These are phyloP conservation scores for Rhaphigaster nebulosa DNA, from an alignment of 2,888 invertebrate genomes.

Conservation along the genomic window DNA sequence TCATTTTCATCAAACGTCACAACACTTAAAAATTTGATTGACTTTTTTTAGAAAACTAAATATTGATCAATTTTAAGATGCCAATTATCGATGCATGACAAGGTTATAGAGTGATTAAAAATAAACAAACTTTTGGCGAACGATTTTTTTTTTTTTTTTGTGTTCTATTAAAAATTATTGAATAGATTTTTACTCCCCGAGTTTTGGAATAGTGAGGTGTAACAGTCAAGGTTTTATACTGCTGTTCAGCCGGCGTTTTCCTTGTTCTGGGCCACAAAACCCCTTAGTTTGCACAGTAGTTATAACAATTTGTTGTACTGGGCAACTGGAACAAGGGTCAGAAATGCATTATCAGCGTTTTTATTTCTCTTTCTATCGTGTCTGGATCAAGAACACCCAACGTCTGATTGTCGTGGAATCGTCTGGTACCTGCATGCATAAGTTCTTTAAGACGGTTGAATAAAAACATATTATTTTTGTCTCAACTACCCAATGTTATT, in stretches of 20 bases:
- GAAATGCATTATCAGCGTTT: slow-evolving; percentile 1
- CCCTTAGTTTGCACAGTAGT: not conserved
- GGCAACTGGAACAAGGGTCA: slow-evolving; percentile 38
- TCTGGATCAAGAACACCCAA: not conserved
- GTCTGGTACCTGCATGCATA: not conserved
- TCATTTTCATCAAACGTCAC: too few species aligned
- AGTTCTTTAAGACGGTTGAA: not conserved
- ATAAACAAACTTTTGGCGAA: not conserved
- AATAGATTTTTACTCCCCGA: not conserved
- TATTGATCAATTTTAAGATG: not conserved
- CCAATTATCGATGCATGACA: too few species aligned
- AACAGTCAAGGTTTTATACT: not conserved
- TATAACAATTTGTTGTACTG: slow-evolving; percentile 31
- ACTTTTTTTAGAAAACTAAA: too few species aligned
- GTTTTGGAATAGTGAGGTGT: not conserved
- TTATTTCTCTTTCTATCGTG: not conserved
- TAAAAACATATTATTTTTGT: too few species aligned
- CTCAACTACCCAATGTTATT: too few species aligned
- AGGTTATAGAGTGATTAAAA: not conserved
- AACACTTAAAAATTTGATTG: too few species aligned
- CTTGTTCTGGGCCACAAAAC: slow-evolving; percentile 35
- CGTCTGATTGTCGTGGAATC: not conserved
- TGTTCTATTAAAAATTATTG: not conserved
- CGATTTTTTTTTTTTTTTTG: not conserved
- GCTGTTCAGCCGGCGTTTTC: not conserved